Evolutionary conservation across 2,888 invertebrate genomes (phyloP).

Genomic region (Rhodophaea formosa): DNA sequence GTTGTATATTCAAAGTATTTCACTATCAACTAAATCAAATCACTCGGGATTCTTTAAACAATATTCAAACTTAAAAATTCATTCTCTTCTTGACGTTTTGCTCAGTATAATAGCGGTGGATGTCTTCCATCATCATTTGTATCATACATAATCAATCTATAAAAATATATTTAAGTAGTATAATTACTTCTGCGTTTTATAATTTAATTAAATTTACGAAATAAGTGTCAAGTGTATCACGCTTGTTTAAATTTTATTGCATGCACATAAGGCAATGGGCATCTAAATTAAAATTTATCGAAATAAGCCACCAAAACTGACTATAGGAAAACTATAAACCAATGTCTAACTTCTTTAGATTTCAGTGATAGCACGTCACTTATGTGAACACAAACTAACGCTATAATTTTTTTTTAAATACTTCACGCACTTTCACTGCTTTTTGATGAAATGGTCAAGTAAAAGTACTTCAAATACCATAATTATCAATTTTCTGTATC

Average conservation of each 20-base stretch:
- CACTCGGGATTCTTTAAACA: not conserved
- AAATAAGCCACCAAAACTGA: too few relatives aligned
- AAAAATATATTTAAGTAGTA: constrained; percentile 2
- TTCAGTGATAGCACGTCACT: too few relatives aligned
- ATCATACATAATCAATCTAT: not conserved
- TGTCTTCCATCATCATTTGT: not conserved
- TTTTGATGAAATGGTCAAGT: too few relatives aligned
- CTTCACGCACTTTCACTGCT: too few relatives aligned
- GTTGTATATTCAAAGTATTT: too few relatives aligned
- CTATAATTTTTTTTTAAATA: too few relatives aligned
- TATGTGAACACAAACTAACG: too few relatives aligned
- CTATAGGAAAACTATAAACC: too few relatives aligned
- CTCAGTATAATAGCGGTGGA: not conserved
- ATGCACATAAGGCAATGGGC: constrained; percentile 2
- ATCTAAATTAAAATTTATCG: too few relatives aligned
- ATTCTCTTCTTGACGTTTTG: too few relatives aligned
- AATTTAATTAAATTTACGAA: constrained; percentile 5
- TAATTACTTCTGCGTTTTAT: too few relatives aligned
- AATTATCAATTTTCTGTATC: not conserved
- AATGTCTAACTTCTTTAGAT: too few relatives aligned
- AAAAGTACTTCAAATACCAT: not conserved
- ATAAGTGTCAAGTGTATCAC: constrained; percentile 1
- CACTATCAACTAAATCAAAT: not conserved
- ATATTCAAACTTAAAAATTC: not conserved
- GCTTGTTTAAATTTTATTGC: constrained; percentile 4